Conservation (phyloP, 2,888 invertebrate genomes). For the Uropetala carovei region DNA sequence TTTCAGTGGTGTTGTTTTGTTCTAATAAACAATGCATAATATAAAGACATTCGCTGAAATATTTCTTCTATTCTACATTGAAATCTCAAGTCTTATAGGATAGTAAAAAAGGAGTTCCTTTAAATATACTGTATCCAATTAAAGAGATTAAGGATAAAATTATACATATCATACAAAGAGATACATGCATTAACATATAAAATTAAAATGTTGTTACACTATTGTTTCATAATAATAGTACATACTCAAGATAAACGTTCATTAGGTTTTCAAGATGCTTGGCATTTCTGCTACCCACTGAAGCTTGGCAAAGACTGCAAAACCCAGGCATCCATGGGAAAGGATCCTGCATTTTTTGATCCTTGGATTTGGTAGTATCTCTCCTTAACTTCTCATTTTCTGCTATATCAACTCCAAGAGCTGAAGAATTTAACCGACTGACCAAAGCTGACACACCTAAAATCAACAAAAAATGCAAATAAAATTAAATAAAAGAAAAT, state of each 20-base stretch:
- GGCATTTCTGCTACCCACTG: slow-evolving; percentile 71
- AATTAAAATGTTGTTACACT: too few species aligned
- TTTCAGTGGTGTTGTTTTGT: too few species aligned
- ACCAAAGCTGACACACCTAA: slow-evolving; percentile 66
- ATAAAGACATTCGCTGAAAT: too few species aligned
- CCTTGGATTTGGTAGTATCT: slow-evolving; percentile 21
- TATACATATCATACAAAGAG: too few species aligned
- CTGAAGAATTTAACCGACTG: slow-evolving; percentile 63
- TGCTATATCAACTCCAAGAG: slow-evolving; percentile 15
- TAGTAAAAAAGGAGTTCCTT: too few species aligned
- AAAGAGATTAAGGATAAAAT: too few species aligned
- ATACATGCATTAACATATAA: too few species aligned
- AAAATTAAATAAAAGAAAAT: slow-evolving; percentile 1
- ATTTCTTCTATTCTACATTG: too few species aligned
- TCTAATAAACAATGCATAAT: too few species aligned
- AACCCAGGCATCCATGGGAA: slow-evolving; percentile 73
- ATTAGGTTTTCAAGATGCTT: slow-evolving; percentile 72
- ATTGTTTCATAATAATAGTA: slow-evolving; percentile 25
- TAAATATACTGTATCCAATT: too few species aligned
- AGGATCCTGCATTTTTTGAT: slow-evolving; percentile 67
- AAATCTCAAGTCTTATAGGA: too few species aligned
- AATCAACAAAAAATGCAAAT: background rate
- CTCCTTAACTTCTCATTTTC: slow-evolving; percentile 60
- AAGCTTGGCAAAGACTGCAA: slow-evolving; percentile 71
- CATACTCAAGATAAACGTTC: slow-evolving; percentile 73